Percentiles rank a stretch among this genome's conserved stretches.
Evolutionary conservation across 2,113 vertebrate species (phyloP).

Genomic region (Rhizomys pruinosus): DNA sequence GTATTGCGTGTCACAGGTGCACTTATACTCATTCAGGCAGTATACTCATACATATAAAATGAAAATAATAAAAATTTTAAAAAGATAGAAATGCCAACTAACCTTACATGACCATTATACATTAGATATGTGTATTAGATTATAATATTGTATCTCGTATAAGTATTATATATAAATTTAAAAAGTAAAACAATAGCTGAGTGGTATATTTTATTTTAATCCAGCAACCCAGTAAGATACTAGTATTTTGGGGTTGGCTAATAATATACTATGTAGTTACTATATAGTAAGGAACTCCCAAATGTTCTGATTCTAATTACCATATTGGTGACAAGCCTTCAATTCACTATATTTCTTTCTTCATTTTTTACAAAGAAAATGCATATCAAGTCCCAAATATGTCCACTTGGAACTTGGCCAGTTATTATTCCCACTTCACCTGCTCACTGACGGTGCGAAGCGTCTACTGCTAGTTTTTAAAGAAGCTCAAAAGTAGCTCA

Average conservation of each 20-base stretch:
- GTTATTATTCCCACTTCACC: background rate
- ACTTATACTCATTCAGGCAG: no score
- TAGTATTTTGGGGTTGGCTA: background rate
- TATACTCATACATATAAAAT: no score
- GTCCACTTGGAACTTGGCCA: background rate
- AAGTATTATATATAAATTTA: background rate
- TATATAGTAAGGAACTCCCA: background rate
- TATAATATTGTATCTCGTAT: background rate
- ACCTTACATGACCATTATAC: background rate
- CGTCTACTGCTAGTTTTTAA: background rate
- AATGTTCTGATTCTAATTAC: background rate
- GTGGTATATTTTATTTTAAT: background rate
- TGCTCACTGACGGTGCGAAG: background rate
- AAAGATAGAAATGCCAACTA: background rate
- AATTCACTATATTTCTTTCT: background rate
- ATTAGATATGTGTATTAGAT: background rate
- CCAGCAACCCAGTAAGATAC: background rate
- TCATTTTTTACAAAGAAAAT: conserved; percentile 25
- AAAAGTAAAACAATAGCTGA: background rate
- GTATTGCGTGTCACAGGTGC: no score
- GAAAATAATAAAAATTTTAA: no score
- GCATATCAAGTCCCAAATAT: background rate
- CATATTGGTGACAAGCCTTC: background rate
- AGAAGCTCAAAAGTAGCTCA: conserved; percentile 16
- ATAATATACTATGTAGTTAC: background rate